A percentile compares a stretch with the other conserved stretches of the same genome.
Evolutionary conservation across 92 coral and sea anemone genomes (phyloP).

Genomic region (Palythoa caribaeorum): DNA sequence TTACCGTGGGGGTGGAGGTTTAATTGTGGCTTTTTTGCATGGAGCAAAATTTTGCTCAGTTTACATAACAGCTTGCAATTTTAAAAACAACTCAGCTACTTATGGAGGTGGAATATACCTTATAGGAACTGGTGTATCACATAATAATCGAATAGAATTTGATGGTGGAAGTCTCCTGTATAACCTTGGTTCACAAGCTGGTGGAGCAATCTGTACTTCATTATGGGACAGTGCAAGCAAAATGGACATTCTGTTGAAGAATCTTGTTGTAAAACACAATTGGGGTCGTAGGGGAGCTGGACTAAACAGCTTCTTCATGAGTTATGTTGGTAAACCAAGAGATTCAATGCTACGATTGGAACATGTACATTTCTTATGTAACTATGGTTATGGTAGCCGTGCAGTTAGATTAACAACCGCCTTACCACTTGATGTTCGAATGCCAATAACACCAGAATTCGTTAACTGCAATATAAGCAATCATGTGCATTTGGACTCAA

Average conservation of each 20-base stretch:
- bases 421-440: constrained; percentile 2
- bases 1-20: constrained; percentile 72
- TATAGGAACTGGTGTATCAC: constrained; percentile 52
- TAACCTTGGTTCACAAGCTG: constrained; percentile 53
- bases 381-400: constrained; percentile 16
- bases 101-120: constrained; percentile 86
- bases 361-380: constrained; percentile 1
- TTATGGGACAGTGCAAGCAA: constrained; percentile 40
- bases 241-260: constrained; percentile 34
- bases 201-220: constrained; percentile 53
- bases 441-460: constrained; percentile 29
- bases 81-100: constrained; percentile 77
- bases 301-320: constrained; percentile 37
- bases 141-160: constrained; percentile 29
- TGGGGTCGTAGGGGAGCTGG: constrained; percentile 54
- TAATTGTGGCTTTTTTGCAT: constrained; percentile 61
- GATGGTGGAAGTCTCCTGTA: constrained; percentile 23
- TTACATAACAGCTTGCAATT: constrained; percentile 46
- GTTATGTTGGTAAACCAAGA: background rate
- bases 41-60: constrained; percentile 55
- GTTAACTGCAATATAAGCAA: constrained; percentile 8
- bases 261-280: constrained; percentile 36
- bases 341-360: constrained; percentile 16
- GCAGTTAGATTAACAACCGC: constrained; percentile 40
- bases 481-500: constrained; percentile 23